Conservation (phyloP, 2,888 invertebrate species). For the Epinotia ramella region DNA sequence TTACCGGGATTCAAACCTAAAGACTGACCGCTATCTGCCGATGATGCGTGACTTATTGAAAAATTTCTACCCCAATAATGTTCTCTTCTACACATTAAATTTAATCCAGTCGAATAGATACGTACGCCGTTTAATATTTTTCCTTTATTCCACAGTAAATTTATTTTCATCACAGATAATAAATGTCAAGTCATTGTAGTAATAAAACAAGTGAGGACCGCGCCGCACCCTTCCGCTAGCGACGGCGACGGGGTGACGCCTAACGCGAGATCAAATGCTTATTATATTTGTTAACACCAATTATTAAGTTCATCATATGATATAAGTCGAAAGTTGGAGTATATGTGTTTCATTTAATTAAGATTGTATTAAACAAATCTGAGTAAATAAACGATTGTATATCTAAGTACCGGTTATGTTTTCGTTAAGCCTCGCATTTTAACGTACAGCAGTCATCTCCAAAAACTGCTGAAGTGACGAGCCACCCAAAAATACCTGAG, state of each 20-base stretch:
- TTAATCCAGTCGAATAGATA: conserved; percentile 58
- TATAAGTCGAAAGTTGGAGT: background rate
- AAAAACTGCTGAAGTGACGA: too few relatives aligned
- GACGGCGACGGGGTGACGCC: conserved; percentile 53
- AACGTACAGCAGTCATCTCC: too few relatives aligned
- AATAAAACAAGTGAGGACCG: conserved; percentile 71
- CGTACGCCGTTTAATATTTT: conserved; percentile 67
- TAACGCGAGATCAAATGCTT: conserved; percentile 27
- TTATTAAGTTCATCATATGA: conserved; percentile 16
- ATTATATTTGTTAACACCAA: conserved; percentile 36
- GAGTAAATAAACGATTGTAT: background rate
- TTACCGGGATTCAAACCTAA: too few relatives aligned
- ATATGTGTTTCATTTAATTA: conserved; percentile 4
- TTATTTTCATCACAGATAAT: conserved; percentile 81
- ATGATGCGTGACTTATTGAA: background rate
- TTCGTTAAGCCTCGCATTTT: too few relatives aligned
- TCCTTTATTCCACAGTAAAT: conserved; percentile 72
- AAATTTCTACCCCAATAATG: background rate
- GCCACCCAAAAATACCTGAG: too few relatives aligned
- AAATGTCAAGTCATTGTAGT: conserved; percentile 79
- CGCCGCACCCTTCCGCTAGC: conserved; percentile 55
- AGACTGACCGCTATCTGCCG: too few relatives aligned
- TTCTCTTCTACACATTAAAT: conserved; percentile 58
- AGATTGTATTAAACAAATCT: background rate
- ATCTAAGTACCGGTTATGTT: background rate